Evolutionary conservation across 2,888 invertebrate species (phyloP), one percentile per base, ranked within the genome.

Genomic region (Hedya salicella): DNA sequence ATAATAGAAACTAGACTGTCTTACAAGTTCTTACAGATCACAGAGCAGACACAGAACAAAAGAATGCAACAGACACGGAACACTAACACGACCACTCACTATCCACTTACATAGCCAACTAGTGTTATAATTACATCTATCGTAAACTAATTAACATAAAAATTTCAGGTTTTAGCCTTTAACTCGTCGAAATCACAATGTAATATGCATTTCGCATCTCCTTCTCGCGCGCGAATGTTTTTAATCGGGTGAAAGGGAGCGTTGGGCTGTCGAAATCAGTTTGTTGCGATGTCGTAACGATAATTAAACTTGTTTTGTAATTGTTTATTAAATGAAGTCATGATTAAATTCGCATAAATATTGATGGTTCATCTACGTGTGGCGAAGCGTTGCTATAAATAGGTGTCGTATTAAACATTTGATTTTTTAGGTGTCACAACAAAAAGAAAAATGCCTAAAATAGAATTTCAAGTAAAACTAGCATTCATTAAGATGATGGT

Each of bases 151-250:
- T 91, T 91, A 88, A 79, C 90, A 91, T 91, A 89, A 87, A 82
- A 86, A 89, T 89, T 91, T 91, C 91, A 90, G 90, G 88, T 89
- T 86, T 84, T 88, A 87, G 80, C 88, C 86, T 90, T 84, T 85
- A 73, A 83, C 81, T 78, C 81, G 84, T 84, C 87, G 81, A 82
- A 83, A 86, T 85, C 82, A 82, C 84, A 84, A 79, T 83, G 83
- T 83, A 81, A 73, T 70, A 71, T 68, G 71, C 70, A 73, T 75
- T 74, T 77, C 79, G 76, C 81, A 83, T 87, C 86, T 81, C 81
- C 71, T 79, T 86, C 81, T 80, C 74, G 67, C 85, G 71, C 72
- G 72, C 73, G 72, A 73, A 74, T 74, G 69, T 72, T 72, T 71
- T 72, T 75, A 75, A 75, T 70, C 63, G 82, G 66, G 73, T 67